phyloP scores from a whole-genome alignment of 1,140 invertebrate species.

The Ceratoteleas bidentatus region DNA sequence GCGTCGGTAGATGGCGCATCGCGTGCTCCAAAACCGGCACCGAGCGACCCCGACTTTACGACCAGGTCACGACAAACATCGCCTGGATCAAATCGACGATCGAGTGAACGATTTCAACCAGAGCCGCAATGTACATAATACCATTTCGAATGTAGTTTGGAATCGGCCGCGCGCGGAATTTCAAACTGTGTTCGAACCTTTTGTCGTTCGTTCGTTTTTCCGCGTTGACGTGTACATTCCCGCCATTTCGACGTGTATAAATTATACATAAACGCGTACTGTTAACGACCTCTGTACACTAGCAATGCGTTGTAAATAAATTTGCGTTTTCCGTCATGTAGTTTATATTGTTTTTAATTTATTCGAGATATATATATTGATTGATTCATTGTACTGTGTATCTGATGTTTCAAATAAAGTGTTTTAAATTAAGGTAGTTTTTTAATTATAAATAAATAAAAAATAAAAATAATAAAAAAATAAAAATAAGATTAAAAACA shows the following conservation, averaged over 20 bases:
- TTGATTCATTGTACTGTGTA: too few species aligned
- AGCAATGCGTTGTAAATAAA: too few species aligned
- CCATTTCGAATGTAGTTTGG: slow-evolving; percentile 26
- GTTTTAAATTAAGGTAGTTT: too few species aligned
- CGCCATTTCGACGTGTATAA: slow-evolving; percentile 38
- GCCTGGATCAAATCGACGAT: slow-evolving; percentile 90
- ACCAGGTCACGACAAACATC: slow-evolving; percentile 89
- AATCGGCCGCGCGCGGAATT: slow-evolving; percentile 4
- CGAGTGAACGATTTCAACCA: slow-evolving; percentile 59
- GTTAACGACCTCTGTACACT: too few species aligned
- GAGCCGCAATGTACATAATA: slow-evolving; percentile 29
- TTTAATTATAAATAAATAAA: too few species aligned
- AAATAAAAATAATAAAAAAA: too few species aligned
- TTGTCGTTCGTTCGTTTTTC: background rate
- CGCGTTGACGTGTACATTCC: slow-evolving; percentile 17
- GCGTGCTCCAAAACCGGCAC: slow-evolving; percentile 87
- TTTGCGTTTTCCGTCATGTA: too few species aligned
- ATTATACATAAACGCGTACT: too few species aligned
- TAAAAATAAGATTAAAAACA: too few species aligned
- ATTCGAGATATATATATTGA: too few species aligned
- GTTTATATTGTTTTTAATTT: too few species aligned
- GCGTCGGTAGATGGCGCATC: slow-evolving; percentile 91
- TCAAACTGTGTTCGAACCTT: slow-evolving; percentile 25
- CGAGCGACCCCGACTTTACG: slow-evolving; percentile 89
- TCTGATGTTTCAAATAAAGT: too few species aligned